These are phyloP conservation scores for Huso huso DNA, from an alignment of 2,797 vertebrate genomes.

Conservation along the genomic window DNA sequence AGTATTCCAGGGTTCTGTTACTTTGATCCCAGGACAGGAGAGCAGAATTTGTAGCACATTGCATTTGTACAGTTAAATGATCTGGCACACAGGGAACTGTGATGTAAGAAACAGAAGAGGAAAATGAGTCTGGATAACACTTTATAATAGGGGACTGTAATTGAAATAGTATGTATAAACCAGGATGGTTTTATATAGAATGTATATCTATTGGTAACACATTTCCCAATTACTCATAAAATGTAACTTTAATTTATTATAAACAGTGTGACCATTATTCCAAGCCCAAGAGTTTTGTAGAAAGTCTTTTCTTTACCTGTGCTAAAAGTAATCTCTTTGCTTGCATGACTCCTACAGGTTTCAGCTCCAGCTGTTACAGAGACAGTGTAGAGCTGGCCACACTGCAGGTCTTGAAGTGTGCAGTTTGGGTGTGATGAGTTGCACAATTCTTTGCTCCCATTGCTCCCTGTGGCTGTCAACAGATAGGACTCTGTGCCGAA, in stretches of 20 bases:
- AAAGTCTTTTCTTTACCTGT: slow-evolving; percentile 36
- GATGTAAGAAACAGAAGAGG: slow-evolving; percentile 1
- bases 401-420: slow-evolving; percentile 43
- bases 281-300: not conserved
- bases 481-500: slow-evolving; percentile 41
- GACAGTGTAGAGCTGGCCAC: slow-evolving; percentile 45
- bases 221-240: too few relatives aligned
- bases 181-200: too few relatives aligned
- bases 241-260: not conserved
- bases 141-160: not conserved
- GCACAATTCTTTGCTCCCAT: slow-evolving; percentile 39
- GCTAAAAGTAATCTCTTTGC: slow-evolving; percentile 31
- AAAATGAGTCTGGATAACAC: not conserved
- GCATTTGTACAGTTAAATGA: slow-evolving; percentile 34
- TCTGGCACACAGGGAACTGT: slow-evolving; percentile 58
- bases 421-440: slow-evolving; percentile 40
- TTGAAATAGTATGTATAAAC: too few relatives aligned
- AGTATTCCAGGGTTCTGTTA: slow-evolving; percentile 42
- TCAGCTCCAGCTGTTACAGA: slow-evolving; percentile 40
- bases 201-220: too few relatives aligned
- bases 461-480: slow-evolving; percentile 36
- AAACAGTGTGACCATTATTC: not conserved
- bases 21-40: slow-evolving; percentile 50
- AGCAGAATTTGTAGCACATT: slow-evolving; percentile 48
- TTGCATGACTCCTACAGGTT: slow-evolving; percentile 46